These are phyloP conservation scores for Paguma larvata DNA, from an alignment of 2,797 vertebrate species.

Conservation along the genomic window DNA sequence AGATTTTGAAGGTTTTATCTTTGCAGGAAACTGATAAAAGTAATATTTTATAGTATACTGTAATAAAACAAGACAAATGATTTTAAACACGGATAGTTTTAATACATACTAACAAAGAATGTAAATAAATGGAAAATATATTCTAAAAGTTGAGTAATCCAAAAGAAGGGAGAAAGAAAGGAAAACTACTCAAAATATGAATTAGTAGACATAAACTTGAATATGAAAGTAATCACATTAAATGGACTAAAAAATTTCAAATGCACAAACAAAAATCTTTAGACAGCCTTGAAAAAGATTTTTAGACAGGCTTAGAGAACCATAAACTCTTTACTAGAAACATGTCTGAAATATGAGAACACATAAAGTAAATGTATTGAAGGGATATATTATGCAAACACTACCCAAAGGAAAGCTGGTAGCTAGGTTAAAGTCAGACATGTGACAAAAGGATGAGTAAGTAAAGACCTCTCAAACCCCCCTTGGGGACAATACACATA, in stretches of 20 bases:
- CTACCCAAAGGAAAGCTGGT: background rate
- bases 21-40: background rate
- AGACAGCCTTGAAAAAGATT: background rate
- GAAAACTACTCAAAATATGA: background rate
- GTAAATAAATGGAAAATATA: background rate
- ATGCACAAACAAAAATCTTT: background rate
- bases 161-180: background rate
- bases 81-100: background rate
- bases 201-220: background rate
- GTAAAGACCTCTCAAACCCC: background rate
- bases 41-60: background rate
- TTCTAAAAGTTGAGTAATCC: background rate
- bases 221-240: background rate
- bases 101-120: background rate
- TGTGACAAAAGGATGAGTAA: background rate
- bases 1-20: background rate
- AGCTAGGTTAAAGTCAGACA: background rate
- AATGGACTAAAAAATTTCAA: background rate
- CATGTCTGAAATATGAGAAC: background rate
- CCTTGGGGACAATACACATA: background rate
- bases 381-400: background rate
- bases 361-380: background rate
- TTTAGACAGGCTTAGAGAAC: background rate
- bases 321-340: background rate
- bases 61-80: background rate